Conservation (phyloP, 2,888 invertebrate species). For the Campopleginae sp. region DNA sequence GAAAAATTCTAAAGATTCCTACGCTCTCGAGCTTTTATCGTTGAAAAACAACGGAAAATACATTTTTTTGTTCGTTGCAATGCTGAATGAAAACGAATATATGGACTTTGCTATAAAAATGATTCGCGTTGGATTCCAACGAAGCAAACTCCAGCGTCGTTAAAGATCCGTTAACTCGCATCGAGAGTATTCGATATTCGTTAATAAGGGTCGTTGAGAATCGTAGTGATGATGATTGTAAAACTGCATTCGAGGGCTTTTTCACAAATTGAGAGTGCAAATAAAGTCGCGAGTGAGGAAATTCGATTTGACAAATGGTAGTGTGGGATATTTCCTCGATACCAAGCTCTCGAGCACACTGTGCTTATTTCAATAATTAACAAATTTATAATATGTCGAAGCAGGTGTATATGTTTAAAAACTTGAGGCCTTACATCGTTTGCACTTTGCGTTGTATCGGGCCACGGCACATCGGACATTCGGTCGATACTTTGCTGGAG, state of each 20-base stretch:
- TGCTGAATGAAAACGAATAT: too few relatives aligned
- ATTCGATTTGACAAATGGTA: not conserved
- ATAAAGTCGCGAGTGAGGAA: not conserved
- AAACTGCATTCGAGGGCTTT: not conserved
- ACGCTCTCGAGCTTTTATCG: too few relatives aligned
- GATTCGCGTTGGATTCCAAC: too few relatives aligned
- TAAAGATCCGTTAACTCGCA: not conserved
- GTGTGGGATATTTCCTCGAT: not conserved
- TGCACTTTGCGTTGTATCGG: conserved; percentile 89
- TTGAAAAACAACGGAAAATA: too few relatives aligned
- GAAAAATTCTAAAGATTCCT: not conserved
- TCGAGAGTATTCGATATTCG: not conserved
- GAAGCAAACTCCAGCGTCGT: too few relatives aligned
- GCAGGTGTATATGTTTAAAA: conserved; percentile 33
- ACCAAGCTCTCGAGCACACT: conserved; percentile 48
- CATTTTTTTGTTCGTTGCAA: too few relatives aligned
- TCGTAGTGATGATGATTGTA: not conserved
- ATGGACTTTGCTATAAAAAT: too few relatives aligned
- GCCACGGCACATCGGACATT: conserved; percentile 93
- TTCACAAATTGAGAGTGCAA: not conserved
- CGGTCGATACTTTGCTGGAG: conserved; percentile 86
- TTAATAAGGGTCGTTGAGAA: not conserved
- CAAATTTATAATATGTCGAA: conserved; percentile 62
- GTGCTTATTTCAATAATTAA: conserved; percentile 59
- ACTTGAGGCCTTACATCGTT: conserved; percentile 86